phyloP scores from a whole-genome alignment of 2,113 vertebrate species.

The Callipepla squamata region DNA sequence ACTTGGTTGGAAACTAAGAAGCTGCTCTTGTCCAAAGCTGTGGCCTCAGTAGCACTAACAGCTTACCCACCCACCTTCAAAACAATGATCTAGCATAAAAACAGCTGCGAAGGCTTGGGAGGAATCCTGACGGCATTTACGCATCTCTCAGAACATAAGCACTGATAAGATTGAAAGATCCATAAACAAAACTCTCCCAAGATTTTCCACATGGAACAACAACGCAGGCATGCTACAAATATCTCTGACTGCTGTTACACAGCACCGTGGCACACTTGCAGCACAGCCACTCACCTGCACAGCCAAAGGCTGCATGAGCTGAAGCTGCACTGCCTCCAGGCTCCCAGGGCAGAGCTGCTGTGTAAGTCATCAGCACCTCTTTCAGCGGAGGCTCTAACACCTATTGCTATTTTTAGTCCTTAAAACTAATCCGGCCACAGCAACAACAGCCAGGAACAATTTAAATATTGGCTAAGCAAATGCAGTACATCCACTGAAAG shows the following conservation, averaged over 20 bases:
- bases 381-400: background rate
- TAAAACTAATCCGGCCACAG: background rate
- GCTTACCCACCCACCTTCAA: background rate
- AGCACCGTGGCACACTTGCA: background rate
- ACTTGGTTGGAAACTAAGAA: background rate
- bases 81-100: background rate
- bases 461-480: background rate
- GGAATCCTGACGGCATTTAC: background rate
- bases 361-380: fast-evolving
- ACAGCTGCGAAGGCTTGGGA: background rate
- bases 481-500: background rate
- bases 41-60: background rate
- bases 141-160: background rate
- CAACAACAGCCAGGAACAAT: background rate
- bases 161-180: background rate
- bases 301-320: background rate
- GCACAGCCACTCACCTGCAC: background rate
- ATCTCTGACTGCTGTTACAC: background rate
- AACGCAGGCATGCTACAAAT: background rate
- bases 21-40: background rate
- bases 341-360: background rate
- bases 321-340: background rate
- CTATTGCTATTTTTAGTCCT: background rate
- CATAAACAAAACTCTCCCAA: background rate
- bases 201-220: background rate